Evolutionary conservation across 2,113 vertebrate species (phyloP), one percentile per base, ranked within the genome.

Genomic region (Australoheros scitulus): DNA sequence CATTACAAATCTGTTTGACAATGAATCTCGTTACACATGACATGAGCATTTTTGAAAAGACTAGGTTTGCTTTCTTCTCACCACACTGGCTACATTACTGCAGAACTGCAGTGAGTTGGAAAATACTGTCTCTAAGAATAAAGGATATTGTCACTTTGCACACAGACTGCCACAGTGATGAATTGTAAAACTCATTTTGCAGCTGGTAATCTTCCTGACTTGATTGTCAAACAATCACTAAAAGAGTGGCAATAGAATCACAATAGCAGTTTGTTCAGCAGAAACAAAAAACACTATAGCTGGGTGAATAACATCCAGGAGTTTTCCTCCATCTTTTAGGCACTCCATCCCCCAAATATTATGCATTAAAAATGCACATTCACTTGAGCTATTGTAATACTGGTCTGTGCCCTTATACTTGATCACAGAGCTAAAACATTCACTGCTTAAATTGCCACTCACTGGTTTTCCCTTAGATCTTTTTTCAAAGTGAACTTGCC

Each of bases 101-200:
- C 22, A 81, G 65, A 80, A 74, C 29, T 5, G 20, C 41, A 57
- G 10, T 1, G 50, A 64, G 18, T 80, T 70, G 24, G 80, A 83
- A 78, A 65, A 58, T 61, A 61, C 41, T 81, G 61, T 59, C 82
- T 41, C 63, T 29, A 17, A 57, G 34, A 79, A 79, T 36, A 60
- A 81, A 29, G n/a, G 59, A 36, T 43, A 34, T 61, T 83, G 76
- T 68, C 34, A 81, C 9, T 79, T 79, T 72, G 64, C 76, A 82
- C 20, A 72, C 41, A 58, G 3, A 5, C 64, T 83, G 70, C 70
- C 41, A 36, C 18, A 20, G 59, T 61, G 26, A 55, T 72, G 47
- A 55, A 34, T 55, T 72, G 26, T 34, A 34, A 55, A 55, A 72
- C 18, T 72, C 47, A 55, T 55, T 72, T 72, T 72, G 43, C 43